Base-by-base conservation (phyloP, 2,888 invertebrate species). In the Therioaphis trifolii region DNA sequence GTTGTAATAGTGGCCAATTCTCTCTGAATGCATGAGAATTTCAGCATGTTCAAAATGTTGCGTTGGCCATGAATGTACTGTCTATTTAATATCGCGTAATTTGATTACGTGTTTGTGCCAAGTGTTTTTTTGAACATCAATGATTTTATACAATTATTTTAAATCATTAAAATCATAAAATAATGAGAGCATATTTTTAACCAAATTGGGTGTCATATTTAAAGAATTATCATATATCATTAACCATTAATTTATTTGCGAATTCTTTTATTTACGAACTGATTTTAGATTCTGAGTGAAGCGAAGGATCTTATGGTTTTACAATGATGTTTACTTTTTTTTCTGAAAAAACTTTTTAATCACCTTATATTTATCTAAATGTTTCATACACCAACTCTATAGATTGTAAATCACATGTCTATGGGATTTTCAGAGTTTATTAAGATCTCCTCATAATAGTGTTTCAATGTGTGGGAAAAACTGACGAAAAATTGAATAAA, bases 101-200 rank as follows among this genome's bases (percentile, higher is more conserved):
- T 49, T 49, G 27, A 71, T 55, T 55, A 21, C 27, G 46, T 71
- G 4, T n/a, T 71, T 29, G n/a, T 71, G 27, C 46, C 71, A 49
- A 49, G 27, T 29, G 2, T 71, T 2, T 71, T 49, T 49, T 27
- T 11, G 49, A 12, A n/a, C 27, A 55, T 55, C 55, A 55, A 55
- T 55, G 21, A 21, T 55, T 9, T 55, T 55, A 49, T 49, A 49
- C 49, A 5, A 49, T 18, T 49, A 49, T 49, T 49, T 49, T 18
- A 49, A 49, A 49, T 18, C 2, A 18, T 49, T 49, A 18, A 2
- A 49, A 18, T 18, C 18, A 18, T 1, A 49, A 49, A 49, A 49
- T 49, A 18, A 3, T 18, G 0, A 49, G 2, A 4, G 0, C 18
- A 18, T 18, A 18, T 3, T 2, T 18, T 49, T 2, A 0, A 49